Evolutionary conservation across 2,113 vertebrate species (phyloP), one percentile per base, ranked within the genome.

Genomic region (Pseudorectes ferrugineus): DNA sequence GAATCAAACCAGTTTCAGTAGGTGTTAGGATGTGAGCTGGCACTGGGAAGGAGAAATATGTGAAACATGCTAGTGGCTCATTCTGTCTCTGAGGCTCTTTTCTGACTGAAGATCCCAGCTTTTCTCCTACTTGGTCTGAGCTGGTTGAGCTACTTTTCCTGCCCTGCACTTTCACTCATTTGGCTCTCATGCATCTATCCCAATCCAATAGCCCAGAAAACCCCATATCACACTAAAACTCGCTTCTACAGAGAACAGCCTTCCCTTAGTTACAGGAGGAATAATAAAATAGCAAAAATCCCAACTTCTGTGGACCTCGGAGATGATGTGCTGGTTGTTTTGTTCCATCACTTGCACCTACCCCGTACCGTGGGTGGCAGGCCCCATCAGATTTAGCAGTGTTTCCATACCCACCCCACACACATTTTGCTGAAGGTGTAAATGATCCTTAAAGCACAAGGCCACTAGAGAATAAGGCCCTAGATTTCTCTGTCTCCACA

Each of bases 401-500:
- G 24, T 92, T 97, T 97, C 91, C 72, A 71, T 95, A 85, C 88
- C 71, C 71, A 63, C 85, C 49, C 87, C 76, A 8, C 72, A 63
- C 89, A 84, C 87, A 66, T 91, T 88, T 85, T 92, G 68, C 89
- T 80, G 80, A 96, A 93, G 67, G 87, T 94, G 93, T 93, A 95
- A 94, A 91, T 85, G 95, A 96, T 93, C 85, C 72, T 93, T 88
- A 65, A 92, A 89, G 90, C 91, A 92, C 80, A 95, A 91, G 93
- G 92, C 92, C 93, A 93, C 90, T 71, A 51, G 79, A 96, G 88
- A 96, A 96, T 88, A 76, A 92, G 93, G 95, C 75, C 81, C 87
- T 55, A 87, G 84, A 93, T 94, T 95, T 96, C 93, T 95, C 83
- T 77, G 88, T 93, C 95, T 94, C 66, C 91, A 95, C 96, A 93